These are phyloP conservation scores for Drosophila triauraria DNA, from an alignment of 1,140 invertebrate species.

Conservation along the genomic window DNA sequence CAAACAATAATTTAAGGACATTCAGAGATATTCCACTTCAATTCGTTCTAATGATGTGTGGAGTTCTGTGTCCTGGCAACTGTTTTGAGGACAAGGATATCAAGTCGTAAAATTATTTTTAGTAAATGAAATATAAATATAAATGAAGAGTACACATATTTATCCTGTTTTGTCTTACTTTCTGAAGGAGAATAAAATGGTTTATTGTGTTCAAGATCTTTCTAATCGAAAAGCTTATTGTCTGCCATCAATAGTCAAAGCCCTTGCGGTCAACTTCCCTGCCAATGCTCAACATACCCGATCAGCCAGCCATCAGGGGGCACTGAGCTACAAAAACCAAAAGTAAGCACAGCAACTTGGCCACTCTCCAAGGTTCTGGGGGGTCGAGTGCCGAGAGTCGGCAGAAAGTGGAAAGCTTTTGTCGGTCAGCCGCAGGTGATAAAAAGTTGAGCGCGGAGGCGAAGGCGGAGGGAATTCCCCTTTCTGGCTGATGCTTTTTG, in stretches of 20 bases:
- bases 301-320: background rate
- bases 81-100: too few relatives aligned
- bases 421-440: slow-evolving; percentile 66
- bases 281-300: slow-evolving; percentile 20
- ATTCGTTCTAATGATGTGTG: too few relatives aligned
- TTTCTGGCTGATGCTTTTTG: slow-evolving; percentile 16
- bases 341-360: slow-evolving; percentile 48
- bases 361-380: slow-evolving; percentile 42
- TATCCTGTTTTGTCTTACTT: background rate
- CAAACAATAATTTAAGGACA: too few relatives aligned
- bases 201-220: background rate
- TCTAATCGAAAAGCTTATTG: background rate
- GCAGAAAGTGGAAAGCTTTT: slow-evolving; percentile 41
- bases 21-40: too few relatives aligned
- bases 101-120: too few relatives aligned
- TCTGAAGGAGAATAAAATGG: background rate
- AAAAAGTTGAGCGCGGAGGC: slow-evolving; percentile 55
- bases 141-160: background rate
- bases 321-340: slow-evolving; percentile 18
- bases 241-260: background rate
- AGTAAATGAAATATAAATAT: too few relatives aligned
- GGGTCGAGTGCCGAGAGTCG: slow-evolving; percentile 25
- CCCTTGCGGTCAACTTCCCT: background rate
- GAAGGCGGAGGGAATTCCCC: background rate
- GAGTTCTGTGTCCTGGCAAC: too few relatives aligned